Evolutionary conservation across 2,888 invertebrate genomes (phyloP).

Genomic region (Vandiemenella viatica): DNA sequence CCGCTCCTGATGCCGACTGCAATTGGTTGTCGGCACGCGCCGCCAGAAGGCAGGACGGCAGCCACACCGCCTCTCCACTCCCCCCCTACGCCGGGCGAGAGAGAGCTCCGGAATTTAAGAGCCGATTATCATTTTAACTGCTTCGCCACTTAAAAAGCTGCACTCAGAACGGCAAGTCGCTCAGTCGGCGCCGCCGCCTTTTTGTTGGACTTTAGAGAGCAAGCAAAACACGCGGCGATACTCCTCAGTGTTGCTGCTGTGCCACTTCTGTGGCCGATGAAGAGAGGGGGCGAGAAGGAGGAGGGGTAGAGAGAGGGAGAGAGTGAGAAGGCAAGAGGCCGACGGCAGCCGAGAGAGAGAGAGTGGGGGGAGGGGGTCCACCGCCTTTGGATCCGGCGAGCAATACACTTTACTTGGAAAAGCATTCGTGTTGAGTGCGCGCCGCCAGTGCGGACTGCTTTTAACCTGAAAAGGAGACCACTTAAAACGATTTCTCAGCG

Average conservation of each 20-base stretch:
- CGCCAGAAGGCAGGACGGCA: neutral
- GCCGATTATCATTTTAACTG: constrained; percentile 30
- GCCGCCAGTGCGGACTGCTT: no score
- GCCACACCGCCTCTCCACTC: no score
- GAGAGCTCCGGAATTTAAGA: constrained; percentile 14
- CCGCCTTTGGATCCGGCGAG: no score
- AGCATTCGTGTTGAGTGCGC: neutral
- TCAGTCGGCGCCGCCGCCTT: no score
- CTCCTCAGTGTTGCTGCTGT: no score
- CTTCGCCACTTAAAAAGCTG: constrained; percentile 27
- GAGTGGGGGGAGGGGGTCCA: no score
- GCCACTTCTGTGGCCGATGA: no score
- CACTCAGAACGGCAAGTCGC: constrained; percentile 6
- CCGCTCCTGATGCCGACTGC: no score
- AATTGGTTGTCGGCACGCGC: no score
- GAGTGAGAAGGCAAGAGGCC: no score
- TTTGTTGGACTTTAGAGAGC: constrained; percentile 25
- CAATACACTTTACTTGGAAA: neutral
- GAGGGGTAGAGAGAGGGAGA: no score
- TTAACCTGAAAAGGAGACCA: neutral
- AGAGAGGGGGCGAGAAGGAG: no score
- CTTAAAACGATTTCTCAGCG: neutral
- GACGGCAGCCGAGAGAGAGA: constrained; percentile 1
- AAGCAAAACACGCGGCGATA: constrained; percentile 20
- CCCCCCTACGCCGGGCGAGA: neutral